phyloP scores from a whole-genome alignment of 2,797 vertebrate species.

The Chiloscyllium punctatum region DNA sequence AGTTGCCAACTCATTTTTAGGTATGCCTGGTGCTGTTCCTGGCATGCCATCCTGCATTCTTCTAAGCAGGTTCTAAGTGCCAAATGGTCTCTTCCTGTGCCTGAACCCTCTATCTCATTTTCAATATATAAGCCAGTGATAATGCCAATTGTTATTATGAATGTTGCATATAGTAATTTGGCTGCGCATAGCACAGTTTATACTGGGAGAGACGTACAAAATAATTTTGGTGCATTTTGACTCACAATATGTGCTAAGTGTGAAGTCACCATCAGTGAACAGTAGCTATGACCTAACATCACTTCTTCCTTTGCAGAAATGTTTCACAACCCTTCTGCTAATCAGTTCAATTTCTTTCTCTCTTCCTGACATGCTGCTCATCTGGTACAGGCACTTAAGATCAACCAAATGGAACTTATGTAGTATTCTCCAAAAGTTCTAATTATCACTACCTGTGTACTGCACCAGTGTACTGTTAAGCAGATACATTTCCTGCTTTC shows the following conservation, averaged over 20 bases:
- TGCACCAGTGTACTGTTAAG: neutral
- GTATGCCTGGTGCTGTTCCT: too few relatives aligned
- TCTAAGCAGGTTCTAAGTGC: too few relatives aligned
- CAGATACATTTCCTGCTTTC: neutral
- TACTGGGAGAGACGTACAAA: neutral
- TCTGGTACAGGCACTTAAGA: neutral
- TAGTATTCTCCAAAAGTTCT: neutral
- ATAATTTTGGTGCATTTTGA: neutral
- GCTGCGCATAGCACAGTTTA: neutral
- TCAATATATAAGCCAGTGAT: neutral
- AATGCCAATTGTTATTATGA: neutral
- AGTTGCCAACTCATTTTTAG: too few relatives aligned
- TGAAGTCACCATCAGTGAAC: neutral
- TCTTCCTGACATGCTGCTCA: neutral
- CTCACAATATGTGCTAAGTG: neutral
- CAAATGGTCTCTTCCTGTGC: too few relatives aligned
- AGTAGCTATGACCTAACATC: neutral
- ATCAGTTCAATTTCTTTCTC: neutral
- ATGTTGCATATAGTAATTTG: neutral
- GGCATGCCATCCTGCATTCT: too few relatives aligned
- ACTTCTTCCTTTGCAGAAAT: neutral
- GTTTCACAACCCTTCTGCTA: neutral
- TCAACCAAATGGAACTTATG: neutral
- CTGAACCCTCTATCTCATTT: too few relatives aligned
- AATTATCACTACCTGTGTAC: neutral